Evolutionary conservation across 2,113 vertebrate species (phyloP).

Genomic region (Amphiprion percula): DNA sequence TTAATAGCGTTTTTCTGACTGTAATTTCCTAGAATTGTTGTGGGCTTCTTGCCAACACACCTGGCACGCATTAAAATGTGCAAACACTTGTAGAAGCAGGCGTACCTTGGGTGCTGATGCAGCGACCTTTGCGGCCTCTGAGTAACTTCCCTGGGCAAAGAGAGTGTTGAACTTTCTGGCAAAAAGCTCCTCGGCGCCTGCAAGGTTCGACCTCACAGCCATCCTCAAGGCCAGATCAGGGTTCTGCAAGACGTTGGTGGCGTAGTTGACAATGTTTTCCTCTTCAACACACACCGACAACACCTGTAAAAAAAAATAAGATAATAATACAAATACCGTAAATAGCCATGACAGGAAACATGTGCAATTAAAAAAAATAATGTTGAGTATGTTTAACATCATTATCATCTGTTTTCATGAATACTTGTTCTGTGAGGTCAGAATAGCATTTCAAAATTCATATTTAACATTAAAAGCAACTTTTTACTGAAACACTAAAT

Average conservation of each 20-base stretch:
- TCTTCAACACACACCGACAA: slow-evolving; percentile 95
- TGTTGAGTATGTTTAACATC: background rate
- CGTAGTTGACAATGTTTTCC: slow-evolving; percentile 95
- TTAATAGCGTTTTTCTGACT: too few relatives aligned
- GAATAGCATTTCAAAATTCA: too few relatives aligned
- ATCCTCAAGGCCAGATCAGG: slow-evolving; percentile 92
- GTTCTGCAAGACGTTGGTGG: slow-evolving; percentile 92
- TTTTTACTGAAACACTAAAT: background rate
- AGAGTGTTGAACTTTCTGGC: slow-evolving; percentile 91
- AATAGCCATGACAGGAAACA: too few relatives aligned
- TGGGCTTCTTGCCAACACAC: background rate
- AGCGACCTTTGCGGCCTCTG: slow-evolving; percentile 93
- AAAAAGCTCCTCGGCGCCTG: slow-evolving; percentile 93
- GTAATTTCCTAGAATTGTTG: too few relatives aligned
- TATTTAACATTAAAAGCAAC: background rate
- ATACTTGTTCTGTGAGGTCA: background rate
- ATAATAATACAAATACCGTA: background rate
- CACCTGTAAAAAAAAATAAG: slow-evolving; percentile 79
- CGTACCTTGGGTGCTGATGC: slow-evolving; percentile 93
- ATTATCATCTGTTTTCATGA: background rate
- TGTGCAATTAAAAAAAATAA: too few relatives aligned
- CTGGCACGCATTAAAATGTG: background rate
- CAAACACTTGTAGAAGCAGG: background rate
- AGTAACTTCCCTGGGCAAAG: slow-evolving; percentile 91
- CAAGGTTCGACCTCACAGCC: slow-evolving; percentile 91